Evolutionary conservation across 2,888 invertebrate species (phyloP), one percentile per base, ranked within the genome.

Genomic region (Abscondita cerata): DNA sequence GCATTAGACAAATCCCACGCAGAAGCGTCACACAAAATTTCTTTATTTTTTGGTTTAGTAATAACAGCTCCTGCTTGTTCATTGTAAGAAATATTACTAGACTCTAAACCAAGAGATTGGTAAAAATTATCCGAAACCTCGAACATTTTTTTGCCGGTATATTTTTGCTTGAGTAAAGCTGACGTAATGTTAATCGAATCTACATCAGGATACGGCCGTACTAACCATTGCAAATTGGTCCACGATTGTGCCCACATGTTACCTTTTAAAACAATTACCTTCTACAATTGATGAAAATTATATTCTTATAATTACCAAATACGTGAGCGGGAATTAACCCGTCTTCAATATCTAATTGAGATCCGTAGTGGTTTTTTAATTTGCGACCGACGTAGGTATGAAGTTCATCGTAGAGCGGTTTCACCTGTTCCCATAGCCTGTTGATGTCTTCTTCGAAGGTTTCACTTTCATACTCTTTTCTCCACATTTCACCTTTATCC

Each of bases 1-100:
- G 85, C 84, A 73, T 89, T 86, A 68, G 85, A 86, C 80, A 89
- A 87, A 69, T 89, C 89, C 83, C 89, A 89, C 56, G 89, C 89
- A 1, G 88, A 87, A 0, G 88, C 87, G 68, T 88, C 83, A 66
- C 89, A 89, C 54, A 87, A 84, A 0, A 86, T 83, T 31, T 83
- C 81, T 34, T 85, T 80, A 34, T 84, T 82, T 59, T 77, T 78
- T 0, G 87, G 87, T 65, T 86, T 86, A 57, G 80, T 82, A 13
- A 90, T 83, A 71, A 86, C 79, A 0, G 85, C 84, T 2, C 73
- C 73, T 59, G 80, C 80, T 11, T 62, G 63, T 8, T 67, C 70
- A 76, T 86, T 83, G 73, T 88, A 90, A 0, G 85, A 82, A 56
- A 85, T 82, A 0, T 83, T 82, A 72, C 87, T 86, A 36, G 83